Conservation (phyloP, 2,113 vertebrate species). For the Noctilio leporinus region DNA sequence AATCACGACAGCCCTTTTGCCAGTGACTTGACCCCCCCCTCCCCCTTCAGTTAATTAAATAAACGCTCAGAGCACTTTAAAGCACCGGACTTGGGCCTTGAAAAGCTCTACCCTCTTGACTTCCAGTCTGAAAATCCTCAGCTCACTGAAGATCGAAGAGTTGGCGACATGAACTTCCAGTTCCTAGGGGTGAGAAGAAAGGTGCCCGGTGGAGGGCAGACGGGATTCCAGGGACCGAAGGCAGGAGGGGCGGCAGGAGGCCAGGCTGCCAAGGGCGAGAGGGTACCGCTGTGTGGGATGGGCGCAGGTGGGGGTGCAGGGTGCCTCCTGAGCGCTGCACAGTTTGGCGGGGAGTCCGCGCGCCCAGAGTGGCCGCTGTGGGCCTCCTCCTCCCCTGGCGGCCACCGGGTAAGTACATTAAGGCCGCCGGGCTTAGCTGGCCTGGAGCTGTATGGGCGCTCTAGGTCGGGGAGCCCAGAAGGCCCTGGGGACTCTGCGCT, state of each 20-base stretch:
- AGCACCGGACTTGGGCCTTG: slow-evolving; percentile 33
- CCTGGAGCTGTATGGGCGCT: background rate
- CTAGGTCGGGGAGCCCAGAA: background rate
- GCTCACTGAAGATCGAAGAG: background rate
- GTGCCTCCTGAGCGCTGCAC: background rate
- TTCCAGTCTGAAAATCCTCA: background rate
- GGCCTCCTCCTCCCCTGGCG: background rate
- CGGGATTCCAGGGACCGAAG: background rate
- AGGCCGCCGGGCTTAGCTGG: background rate
- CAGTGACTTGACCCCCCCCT: slow-evolving; percentile 10
- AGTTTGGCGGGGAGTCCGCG: accelerated
- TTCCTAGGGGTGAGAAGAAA: slow-evolving; percentile 52
- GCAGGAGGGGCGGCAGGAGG: background rate
- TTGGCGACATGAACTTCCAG: slow-evolving; percentile 62
- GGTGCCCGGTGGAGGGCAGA: background rate
- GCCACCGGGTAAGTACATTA: background rate
- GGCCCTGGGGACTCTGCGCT: background rate
- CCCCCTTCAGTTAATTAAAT: slow-evolving; percentile 56
- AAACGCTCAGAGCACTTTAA: slow-evolving; percentile 47
- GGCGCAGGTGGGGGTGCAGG: background rate
- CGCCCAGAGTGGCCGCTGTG: background rate
- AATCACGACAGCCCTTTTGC: slow-evolving; percentile 48
- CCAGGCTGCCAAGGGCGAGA: background rate
- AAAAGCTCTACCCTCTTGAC: background rate
- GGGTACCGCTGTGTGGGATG: accelerated